These are phyloP conservation scores for Gadopsis bispinosus DNA, from an alignment of 2,797 vertebrate species.

Conservation along the genomic window DNA sequence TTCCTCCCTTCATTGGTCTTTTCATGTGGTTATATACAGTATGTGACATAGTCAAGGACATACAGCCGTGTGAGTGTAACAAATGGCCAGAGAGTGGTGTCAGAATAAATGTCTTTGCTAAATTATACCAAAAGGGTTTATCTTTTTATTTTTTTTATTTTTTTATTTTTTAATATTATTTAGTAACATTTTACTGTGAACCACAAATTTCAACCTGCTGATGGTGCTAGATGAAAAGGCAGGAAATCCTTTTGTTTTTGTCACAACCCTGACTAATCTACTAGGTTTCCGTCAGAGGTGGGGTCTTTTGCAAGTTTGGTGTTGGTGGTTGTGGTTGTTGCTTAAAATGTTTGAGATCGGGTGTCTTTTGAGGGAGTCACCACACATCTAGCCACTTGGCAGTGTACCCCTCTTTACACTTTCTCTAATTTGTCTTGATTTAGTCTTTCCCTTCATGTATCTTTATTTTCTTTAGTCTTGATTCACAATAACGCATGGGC, in stretches of 20 bases:
- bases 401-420: neutral
- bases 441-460: neutral
- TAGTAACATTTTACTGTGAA: neutral
- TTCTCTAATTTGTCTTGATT: neutral
- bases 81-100: neutral
- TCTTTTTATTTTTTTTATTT: neutral
- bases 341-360: slow-evolving; percentile 8
- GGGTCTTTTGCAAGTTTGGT: neutral
- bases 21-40: neutral
- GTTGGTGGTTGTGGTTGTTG: slow-evolving; percentile 8
- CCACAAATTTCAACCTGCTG: neutral
- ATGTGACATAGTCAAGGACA: neutral
- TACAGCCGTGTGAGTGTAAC: neutral
- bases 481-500: neutral
- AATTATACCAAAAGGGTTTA: too few species aligned
- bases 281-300: neutral
- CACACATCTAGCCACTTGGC: slow-evolving; percentile 1
- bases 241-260: neutral
- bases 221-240: neutral
- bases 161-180: too few species aligned
- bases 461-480: neutral
- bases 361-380: slow-evolving; percentile 1
- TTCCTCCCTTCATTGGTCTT: neutral
- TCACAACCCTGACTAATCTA: slow-evolving; percentile 30
- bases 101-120: neutral